These are phyloP conservation scores for Ichneumon xanthorius DNA, from an alignment of 2,888 invertebrate genomes.

Conservation along the genomic window DNA sequence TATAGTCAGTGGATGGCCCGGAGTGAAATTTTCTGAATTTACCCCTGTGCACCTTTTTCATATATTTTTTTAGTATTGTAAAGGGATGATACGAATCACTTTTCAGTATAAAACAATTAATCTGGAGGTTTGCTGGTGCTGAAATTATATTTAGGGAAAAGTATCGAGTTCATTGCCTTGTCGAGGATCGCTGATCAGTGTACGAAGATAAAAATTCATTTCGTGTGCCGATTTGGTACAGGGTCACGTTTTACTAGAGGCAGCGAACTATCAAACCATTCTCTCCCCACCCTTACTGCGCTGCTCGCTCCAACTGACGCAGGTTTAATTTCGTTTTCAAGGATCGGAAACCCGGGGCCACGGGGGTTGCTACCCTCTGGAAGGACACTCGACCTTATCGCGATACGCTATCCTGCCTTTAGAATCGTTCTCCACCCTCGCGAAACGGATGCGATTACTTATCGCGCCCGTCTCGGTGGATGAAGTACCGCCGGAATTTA, in stretches of 20 bases:
- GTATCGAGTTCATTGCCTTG: background rate
- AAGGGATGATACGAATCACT: too few species aligned
- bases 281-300: background rate
- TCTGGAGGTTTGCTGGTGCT: background rate
- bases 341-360: slow-evolving; percentile 10
- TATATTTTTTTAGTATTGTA: background rate
- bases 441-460: slow-evolving; percentile 17
- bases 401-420: background rate
- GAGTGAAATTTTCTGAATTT: too few species aligned
- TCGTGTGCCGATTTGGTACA: background rate
- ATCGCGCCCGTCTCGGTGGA: slow-evolving; percentile 6
- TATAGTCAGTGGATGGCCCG: too few species aligned
- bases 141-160: background rate
- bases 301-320: background rate
- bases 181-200: background rate
- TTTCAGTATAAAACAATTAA: background rate
- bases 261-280: background rate
- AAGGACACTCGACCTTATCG: slow-evolving; percentile 41
- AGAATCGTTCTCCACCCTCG: background rate
- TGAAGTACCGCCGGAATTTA: background rate
- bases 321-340: slow-evolving; percentile 34
- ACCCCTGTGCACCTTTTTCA: background rate
- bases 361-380: slow-evolving; percentile 45
- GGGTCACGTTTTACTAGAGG: background rate
- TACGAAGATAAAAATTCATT: slow-evolving; percentile 11